Evolutionary conservation across 2,113 vertebrate species (phyloP).

Genomic region (Acanthisitta chloris): DNA sequence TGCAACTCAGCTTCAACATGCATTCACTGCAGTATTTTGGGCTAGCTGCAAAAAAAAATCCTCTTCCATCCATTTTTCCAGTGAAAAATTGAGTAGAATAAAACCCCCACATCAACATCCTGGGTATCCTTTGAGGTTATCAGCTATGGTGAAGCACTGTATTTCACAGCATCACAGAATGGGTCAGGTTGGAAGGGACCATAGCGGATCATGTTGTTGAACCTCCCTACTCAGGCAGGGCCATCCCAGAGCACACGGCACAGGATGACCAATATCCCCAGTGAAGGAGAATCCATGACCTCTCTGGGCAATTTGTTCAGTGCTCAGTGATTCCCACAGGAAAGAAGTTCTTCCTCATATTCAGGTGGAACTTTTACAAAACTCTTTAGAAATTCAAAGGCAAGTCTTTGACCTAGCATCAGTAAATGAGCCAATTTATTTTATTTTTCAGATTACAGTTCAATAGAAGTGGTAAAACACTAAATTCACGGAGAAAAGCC

Average conservation of each 20-base stretch:
- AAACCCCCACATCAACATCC: background rate
- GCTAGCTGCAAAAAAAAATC: background rate
- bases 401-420: background rate
- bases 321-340: too few species aligned
- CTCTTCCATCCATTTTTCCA: background rate
- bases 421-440: background rate
- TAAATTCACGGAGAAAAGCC: background rate
- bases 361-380: too few species aligned
- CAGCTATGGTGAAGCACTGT: background rate
- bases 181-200: too few species aligned
- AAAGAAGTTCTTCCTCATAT: too few species aligned
- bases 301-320: too few species aligned
- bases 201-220: too few species aligned
- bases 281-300: too few species aligned
- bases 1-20: background rate
- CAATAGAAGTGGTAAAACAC: background rate
- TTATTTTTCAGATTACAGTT: background rate
- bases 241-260: too few species aligned
- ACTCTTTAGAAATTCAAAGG: too few species aligned
- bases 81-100: background rate
- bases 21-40: background rate
- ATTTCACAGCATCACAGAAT: too few species aligned
- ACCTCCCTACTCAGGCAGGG: too few species aligned
- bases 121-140: background rate
- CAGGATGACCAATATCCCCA: too few species aligned